Conservation (phyloP, 2,797 vertebrate species). For the Pyrocephalus nanus region DNA sequence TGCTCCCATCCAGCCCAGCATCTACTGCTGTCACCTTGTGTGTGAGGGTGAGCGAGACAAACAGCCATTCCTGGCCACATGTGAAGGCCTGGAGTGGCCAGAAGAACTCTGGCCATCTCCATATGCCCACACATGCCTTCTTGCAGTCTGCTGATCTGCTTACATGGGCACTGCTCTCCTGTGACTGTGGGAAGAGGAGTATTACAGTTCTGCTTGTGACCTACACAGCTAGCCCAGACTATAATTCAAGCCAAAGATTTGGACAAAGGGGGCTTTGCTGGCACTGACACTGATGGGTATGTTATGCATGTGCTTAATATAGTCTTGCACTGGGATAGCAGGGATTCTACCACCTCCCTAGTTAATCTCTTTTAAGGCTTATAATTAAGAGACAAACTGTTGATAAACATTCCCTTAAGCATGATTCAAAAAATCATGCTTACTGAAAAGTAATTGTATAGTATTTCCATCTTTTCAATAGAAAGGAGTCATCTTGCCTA, state of each 20-base stretch:
- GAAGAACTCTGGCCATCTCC: not conserved
- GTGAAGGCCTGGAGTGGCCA: not conserved
- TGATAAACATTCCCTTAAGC: slow-evolving; percentile 42
- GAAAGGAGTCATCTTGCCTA: slow-evolving; percentile 40
- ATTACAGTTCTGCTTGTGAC: not conserved
- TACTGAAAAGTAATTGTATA: slow-evolving; percentile 41
- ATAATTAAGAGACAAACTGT: slow-evolving; percentile 27
- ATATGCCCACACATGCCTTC: fast-evolving
- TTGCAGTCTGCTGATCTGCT: not conserved
- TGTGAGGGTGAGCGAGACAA: not conserved
- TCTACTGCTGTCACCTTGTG: not conserved
- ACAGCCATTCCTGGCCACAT: not conserved
- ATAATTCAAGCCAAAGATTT: not conserved
- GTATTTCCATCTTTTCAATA: slow-evolving; percentile 46
- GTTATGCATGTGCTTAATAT: not conserved
- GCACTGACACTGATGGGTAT: not conserved
- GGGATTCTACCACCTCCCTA: not conserved
- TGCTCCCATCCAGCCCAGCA: not conserved
- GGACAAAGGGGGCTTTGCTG: not conserved
- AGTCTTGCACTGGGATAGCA: not conserved
- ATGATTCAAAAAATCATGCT: not conserved
- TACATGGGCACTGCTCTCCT: not conserved
- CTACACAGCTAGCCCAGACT: not conserved
- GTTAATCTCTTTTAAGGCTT: not conserved
- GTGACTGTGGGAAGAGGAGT: not conserved